A percentile compares a stretch with the other conserved stretches of the same genome.
Conservation (phyloP, 2,113 vertebrate genomes). For the Mirza zaza region DNA sequence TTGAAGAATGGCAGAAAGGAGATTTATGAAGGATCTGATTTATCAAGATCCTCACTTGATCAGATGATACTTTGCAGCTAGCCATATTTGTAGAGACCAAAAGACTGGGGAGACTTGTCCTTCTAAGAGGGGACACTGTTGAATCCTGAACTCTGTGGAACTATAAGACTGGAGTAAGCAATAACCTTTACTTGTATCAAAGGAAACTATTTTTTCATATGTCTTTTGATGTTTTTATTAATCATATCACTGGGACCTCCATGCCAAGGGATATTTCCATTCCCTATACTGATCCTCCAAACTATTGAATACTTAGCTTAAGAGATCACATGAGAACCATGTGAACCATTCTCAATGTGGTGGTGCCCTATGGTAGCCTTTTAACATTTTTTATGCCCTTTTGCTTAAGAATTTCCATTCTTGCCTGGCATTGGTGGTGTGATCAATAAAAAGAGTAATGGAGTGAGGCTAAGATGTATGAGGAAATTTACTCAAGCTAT, state of each 20-base stretch:
- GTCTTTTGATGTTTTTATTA: slow-evolving; percentile 23
- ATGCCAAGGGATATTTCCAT: not conserved
- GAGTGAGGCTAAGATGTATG: slow-evolving; percentile 9
- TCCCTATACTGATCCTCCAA: not conserved
- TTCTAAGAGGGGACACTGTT: not conserved
- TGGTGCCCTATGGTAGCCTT: not conserved
- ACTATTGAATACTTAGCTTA: not conserved
- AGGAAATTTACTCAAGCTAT: slow-evolving; percentile 35
- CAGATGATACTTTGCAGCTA: not conserved
- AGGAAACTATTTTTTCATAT: not conserved
- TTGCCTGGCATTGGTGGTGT: not conserved
- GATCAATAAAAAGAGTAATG: slow-evolving; percentile 54
- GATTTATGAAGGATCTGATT: not conserved
- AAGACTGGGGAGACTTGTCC: not conserved
- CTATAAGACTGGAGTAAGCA: not conserved
- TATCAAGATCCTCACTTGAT: not conserved
- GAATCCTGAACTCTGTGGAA: not conserved
- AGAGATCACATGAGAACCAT: not conserved
- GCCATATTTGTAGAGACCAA: not conserved
- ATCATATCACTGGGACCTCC: not conserved
- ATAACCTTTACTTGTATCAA: not conserved
- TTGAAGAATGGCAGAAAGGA: not conserved
- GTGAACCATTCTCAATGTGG: not conserved
- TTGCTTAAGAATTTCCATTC: slow-evolving; percentile 30
- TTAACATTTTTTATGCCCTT: slow-evolving; percentile 17